Evolutionary conservation across 2,888 invertebrate genomes (phyloP).

Genomic region (Rhaphigaster nebulosa): DNA sequence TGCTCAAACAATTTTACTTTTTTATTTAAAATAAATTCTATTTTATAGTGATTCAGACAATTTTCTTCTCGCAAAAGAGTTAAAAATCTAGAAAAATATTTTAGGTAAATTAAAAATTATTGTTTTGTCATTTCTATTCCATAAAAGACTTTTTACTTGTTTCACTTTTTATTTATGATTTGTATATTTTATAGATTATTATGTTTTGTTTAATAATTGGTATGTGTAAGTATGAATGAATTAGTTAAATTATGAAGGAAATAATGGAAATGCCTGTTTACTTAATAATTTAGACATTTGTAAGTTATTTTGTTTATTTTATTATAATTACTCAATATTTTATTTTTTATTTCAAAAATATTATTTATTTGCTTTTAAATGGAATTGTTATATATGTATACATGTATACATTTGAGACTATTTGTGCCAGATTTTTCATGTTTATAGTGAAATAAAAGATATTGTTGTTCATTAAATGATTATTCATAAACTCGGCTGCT

Average conservation of each 20-base stretch:
- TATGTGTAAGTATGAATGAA: constrained; percentile 29
- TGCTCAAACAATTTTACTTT: background rate
- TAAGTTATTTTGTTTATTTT: background rate
- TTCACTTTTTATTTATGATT: constrained; percentile 33
- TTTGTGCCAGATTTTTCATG: constrained; percentile 45
- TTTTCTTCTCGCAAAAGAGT: background rate
- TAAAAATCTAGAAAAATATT: background rate
- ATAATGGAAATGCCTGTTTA: constrained; percentile 1
- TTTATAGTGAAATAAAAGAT: constrained; percentile 47
- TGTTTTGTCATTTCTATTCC: constrained; percentile 19
- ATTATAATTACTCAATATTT: background rate
- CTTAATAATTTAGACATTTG: constrained; percentile 4
- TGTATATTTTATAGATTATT: constrained; percentile 35
- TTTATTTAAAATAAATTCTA: background rate
- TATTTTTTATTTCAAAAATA: background rate
- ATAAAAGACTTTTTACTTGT: constrained; percentile 45
- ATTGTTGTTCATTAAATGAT: constrained; percentile 41
- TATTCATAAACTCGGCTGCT: background rate
- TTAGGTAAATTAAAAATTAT: background rate
- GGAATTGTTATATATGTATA: constrained; percentile 25
- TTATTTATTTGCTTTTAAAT: constrained; percentile 41
- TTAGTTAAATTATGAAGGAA: constrained; percentile 2
- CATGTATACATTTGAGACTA: constrained; percentile 37
- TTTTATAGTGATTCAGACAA: background rate
- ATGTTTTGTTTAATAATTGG: constrained; percentile 1